Evolutionary conservation across 2,113 vertebrate species (phyloP), one percentile per base, ranked within the genome.

Genomic region (Blennius ocellaris): DNA sequence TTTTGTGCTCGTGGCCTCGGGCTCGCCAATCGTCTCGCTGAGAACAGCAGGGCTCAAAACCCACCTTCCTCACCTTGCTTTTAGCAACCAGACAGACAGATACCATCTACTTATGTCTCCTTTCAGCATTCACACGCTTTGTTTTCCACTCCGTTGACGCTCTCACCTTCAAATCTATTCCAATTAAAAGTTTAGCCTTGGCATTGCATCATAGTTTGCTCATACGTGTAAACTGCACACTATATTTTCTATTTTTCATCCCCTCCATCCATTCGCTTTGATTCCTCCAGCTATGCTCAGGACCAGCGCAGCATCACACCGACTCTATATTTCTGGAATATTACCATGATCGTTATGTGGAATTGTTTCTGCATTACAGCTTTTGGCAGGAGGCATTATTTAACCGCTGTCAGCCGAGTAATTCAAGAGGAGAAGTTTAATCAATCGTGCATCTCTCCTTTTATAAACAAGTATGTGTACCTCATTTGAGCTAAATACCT

Each of bases 401-500:
- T 69, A 64, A 62, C 47, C 5, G 65, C 50, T 53, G 8, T 36
- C 14, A 12, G 59, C 38, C 11, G 5, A 73, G 52, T 38, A n/a
- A 10, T 66, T 68, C 17, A 45, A 63, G 37, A 39, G 45, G 41
- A 58, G 41, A 44, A 37, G 7, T 57, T 21, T 37, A 30, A 73
- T 69, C 52, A 66, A 43, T 65, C 30, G 50, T 41, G 5, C 16
- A 58, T 69, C 49, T 38, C 54, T 38, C 54, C 39, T 37, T 41
- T 47, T 14, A 61, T 11, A 52, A 81, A 87, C 56, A 68, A 69
- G 16, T 0, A 60, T 3, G 44, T 17, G 1, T 51, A 63, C 41
- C 48, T 73, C 16, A 63, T 84, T 73, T 62, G 62, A 68, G 45
- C 36, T 55, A 56, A 80, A 71, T 61, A 58, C 43, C 61, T 59